phyloP scores from a whole-genome alignment of 1,140 invertebrate species.

The Calephelis virginiensis region DNA sequence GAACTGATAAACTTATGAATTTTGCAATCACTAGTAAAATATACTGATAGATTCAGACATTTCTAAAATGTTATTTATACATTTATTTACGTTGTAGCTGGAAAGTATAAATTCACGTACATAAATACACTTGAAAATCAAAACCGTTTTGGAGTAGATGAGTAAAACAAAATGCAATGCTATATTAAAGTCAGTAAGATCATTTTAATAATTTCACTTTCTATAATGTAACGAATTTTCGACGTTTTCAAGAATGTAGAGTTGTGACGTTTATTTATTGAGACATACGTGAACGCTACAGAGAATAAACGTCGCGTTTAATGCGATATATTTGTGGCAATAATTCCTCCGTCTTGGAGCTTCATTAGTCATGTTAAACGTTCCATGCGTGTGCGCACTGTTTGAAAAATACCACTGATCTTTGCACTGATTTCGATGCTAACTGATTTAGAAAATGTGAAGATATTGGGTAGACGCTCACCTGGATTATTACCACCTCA shows the following conservation, averaged over 20 bases:
- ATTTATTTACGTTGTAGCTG: too few species aligned
- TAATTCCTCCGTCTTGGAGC: conserved; percentile 24
- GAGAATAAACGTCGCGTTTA: conserved; percentile 34
- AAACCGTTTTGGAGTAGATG: too few species aligned
- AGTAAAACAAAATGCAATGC: not conserved
- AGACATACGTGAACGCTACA: conserved; percentile 35
- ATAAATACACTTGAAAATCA: too few species aligned
- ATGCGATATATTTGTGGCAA: conserved; percentile 31
- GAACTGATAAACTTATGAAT: too few species aligned
- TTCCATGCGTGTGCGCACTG: conserved; percentile 30
- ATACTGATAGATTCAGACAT: too few species aligned
- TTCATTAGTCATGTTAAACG: conserved; percentile 49
- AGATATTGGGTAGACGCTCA: too few species aligned
- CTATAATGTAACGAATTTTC: not conserved
- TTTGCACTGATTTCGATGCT: not conserved
- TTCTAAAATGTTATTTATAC: too few species aligned
- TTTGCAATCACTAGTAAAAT: too few species aligned
- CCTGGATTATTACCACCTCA: too few species aligned
- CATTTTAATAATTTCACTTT: conserved; percentile 8
- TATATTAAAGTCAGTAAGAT: conserved; percentile 9
- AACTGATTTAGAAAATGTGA: too few species aligned
- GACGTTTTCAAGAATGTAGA: conserved; percentile 25
- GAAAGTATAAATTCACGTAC: too few species aligned
- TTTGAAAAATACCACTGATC: not conserved
- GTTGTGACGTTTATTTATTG: conserved; percentile 38